Evolutionary conservation across 2,888 invertebrate species (phyloP).

Genomic region (Drosophila putrida): DNA sequence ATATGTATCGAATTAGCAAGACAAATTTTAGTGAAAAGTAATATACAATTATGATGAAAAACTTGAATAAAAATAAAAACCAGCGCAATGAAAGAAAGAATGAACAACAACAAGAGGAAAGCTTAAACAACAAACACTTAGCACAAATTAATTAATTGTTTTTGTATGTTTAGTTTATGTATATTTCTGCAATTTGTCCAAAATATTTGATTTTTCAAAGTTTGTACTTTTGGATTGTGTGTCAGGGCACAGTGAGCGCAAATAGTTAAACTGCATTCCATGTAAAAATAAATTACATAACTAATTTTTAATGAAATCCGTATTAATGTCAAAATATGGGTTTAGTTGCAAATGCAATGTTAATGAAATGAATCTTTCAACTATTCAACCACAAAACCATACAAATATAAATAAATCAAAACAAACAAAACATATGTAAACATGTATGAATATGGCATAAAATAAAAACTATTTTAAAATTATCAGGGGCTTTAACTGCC

Average conservation of each 20-base stretch:
- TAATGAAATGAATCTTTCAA: slow-evolving; percentile 55
- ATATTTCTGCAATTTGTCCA: slow-evolving; percentile 47
- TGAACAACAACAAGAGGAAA: slow-evolving; percentile 22
- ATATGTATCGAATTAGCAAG: slow-evolving; percentile 76
- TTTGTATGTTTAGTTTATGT: slow-evolving; percentile 41
- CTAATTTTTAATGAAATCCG: slow-evolving; percentile 70
- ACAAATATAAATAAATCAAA: slow-evolving; percentile 69
- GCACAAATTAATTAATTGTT: slow-evolving; percentile 73
- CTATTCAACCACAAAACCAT: slow-evolving; percentile 63
- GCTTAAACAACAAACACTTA: slow-evolving; percentile 60
- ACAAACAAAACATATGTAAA: slow-evolving; percentile 66
- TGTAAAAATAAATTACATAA: slow-evolving; percentile 80
- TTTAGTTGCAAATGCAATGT: slow-evolving; percentile 57
- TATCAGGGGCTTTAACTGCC: neutral
- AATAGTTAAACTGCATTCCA: slow-evolving; percentile 84
- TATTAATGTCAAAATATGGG: slow-evolving; percentile 61
- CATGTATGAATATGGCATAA: slow-evolving; percentile 77
- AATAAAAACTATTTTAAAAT: slow-evolving; percentile 80
- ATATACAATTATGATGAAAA: slow-evolving; percentile 23
- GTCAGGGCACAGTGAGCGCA: slow-evolving; percentile 48
- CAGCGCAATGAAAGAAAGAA: slow-evolving; percentile 32
- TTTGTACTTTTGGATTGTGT: slow-evolving; percentile 58
- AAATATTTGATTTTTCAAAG: slow-evolving; percentile 44
- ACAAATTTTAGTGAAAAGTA: slow-evolving; percentile 76
- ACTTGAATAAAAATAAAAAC: slow-evolving; percentile 28